A percentile compares a stretch with the other conserved stretches of the same genome.
These are phyloP conservation scores for Battus philenor DNA, from an alignment of 1,140 invertebrate genomes.

Conservation along the genomic window DNA sequence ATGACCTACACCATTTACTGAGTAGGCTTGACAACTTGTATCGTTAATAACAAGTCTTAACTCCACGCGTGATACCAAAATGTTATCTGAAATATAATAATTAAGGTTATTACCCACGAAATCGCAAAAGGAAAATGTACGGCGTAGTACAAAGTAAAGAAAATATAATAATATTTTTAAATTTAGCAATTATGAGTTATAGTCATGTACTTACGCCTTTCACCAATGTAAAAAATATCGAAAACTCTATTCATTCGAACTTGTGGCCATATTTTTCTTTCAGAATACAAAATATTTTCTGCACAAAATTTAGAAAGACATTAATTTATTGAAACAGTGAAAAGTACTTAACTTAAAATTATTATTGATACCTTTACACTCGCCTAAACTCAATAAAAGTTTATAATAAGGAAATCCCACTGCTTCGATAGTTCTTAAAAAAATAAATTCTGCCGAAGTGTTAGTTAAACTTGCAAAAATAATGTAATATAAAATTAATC, in stretches of 20 bases:
- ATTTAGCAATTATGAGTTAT: neutral
- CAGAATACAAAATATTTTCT: constrained; percentile 3
- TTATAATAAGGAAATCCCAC: constrained; percentile 15
- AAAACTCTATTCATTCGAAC: constrained; percentile 10
- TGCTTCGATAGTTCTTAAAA: constrained; percentile 11
- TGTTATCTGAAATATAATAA: constrained; percentile 3
- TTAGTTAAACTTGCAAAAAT: constrained; percentile 1
- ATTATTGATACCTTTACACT: constrained; percentile 6
- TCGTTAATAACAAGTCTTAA: constrained; percentile 1
- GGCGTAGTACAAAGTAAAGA: neutral
- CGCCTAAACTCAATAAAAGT: constrained; percentile 11
- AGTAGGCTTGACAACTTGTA: constrained; percentile 4
- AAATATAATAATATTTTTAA: neutral
- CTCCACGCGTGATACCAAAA: constrained; percentile 2
- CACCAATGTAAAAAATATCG: constrained; percentile 7
- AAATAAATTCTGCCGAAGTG: constrained; percentile 1
- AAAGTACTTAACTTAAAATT: neutral
- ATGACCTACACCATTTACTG: constrained; percentile 2
- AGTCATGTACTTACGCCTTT: neutral
- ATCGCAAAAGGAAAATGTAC: neutral
- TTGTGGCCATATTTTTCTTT: constrained; percentile 7
- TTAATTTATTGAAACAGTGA: neutral
- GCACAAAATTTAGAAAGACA: neutral
- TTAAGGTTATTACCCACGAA: neutral
- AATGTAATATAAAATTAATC: neutral